Base-by-base conservation (phyloP, 1,140 invertebrate species). In the Anastrepha obliqua region DNA sequence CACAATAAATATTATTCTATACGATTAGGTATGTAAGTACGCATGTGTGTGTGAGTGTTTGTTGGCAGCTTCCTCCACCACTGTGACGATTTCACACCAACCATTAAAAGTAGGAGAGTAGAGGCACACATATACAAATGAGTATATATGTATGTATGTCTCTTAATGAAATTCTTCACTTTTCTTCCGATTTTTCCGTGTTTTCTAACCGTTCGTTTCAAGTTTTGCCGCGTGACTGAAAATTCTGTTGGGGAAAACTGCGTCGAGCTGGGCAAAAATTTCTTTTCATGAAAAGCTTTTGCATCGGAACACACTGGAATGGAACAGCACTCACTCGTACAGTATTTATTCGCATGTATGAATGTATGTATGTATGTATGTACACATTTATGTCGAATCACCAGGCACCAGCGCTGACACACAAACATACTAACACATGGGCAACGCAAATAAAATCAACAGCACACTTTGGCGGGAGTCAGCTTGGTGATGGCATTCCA, bases 171-270 rank as follows among this genome's bases (percentile, higher is more conserved):
- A 51, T 20, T 81, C 11, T 81, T 81, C 47, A 81, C 74, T 81
- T 81, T 81, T 55, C 17, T 8, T 17, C n/a, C 67, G 70, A 2
- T 13, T 74, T 74, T 74, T 17, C 74, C 74, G n/a, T 29, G 17
- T 29, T 81, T 20, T 55, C 9, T n/a, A 86, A 86, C 85, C 85
- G 85, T 62, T 62, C 85, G 59, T 62, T 86, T 86, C 62, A 65
- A 86, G 17, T 60, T 62, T 86, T 86, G 39, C 85, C 85, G 85
- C 85, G 85, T 62, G 85, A 86, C 85, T 86, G 59, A 65, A 81
- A 81, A 55, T 58, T 81, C 47, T 81, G 20, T 65, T 86, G 51
- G 58, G 17, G 55, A 42, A 86, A 86, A 86, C 20, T 86, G 85
- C 62, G 85, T 86, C 58, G 85, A 44, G 39, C 85, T 44, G 51